A percentile compares a stretch with the other conserved stretches of the same genome.
phyloP scores from a whole-genome alignment of 2,113 vertebrate species.

The Salvelinus sp. region DNA sequence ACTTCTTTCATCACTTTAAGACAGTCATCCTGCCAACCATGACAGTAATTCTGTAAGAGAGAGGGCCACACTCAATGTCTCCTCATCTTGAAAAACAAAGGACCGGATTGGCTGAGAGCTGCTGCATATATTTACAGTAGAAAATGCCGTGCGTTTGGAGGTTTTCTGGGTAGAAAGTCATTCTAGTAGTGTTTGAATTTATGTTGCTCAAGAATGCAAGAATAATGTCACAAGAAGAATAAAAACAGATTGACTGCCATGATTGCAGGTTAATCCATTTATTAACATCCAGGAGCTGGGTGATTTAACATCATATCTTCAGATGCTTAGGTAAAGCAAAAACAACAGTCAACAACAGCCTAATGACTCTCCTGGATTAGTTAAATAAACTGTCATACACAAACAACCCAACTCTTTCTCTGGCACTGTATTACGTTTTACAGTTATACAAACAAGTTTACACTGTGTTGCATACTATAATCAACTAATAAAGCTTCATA shows the following conservation, averaged over 20 bases:
- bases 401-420: constrained; percentile 18
- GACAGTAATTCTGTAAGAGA: constrained; percentile 72
- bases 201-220: constrained; percentile 46
- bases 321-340: constrained; percentile 27
- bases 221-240: constrained; percentile 35
- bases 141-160: neutral
- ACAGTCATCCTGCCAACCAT: constrained; percentile 69
- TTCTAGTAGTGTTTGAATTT: constrained; percentile 55
- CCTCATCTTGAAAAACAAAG: constrained; percentile 48
- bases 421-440: constrained; percentile 24
- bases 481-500: constrained; percentile 47
- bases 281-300: constrained; percentile 43
- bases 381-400: constrained; percentile 37
- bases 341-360: constrained; percentile 14
- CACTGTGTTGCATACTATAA: constrained; percentile 28
- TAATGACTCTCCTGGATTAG: constrained; percentile 35
- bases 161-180: constrained; percentile 22
- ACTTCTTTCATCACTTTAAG: constrained; percentile 73
- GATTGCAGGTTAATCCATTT: constrained; percentile 53
- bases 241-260: constrained; percentile 31
- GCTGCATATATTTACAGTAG: constrained; percentile 7
- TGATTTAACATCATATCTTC: constrained; percentile 52
- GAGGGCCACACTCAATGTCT: constrained; percentile 52
- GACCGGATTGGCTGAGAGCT: constrained; percentile 40
- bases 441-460: constrained; percentile 45